Percentiles rank a stretch among this genome's conserved stretches.
Evolutionary conservation across 2,113 vertebrate species (phyloP).

Genomic region (Chlorocebus sabaeus): DNA sequence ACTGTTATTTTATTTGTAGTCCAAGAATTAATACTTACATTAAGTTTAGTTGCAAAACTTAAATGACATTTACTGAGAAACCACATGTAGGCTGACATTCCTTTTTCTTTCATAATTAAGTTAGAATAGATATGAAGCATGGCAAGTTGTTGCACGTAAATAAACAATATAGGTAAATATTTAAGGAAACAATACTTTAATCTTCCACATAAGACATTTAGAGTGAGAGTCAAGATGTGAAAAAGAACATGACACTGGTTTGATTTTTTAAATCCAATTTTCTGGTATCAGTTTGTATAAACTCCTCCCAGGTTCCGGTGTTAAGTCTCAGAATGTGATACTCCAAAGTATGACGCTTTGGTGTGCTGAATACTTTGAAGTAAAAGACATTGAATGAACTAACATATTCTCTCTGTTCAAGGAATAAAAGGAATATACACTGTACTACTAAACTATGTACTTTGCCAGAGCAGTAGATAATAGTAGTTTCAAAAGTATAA

Average conservation of each 20-base stretch:
- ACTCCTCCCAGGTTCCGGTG: background rate
- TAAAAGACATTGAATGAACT: background rate
- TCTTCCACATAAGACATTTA: background rate
- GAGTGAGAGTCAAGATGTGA: background rate
- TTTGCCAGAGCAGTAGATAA: background rate
- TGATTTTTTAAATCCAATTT: background rate
- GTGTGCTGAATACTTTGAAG: background rate
- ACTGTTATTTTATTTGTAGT: background rate
- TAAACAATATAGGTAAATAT: background rate
- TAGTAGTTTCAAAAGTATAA: slow-evolving; percentile 22
- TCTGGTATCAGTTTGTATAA: background rate
- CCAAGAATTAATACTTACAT: background rate
- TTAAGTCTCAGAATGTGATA: background rate
- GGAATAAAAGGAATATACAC: background rate
- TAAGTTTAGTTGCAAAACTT: slow-evolving; percentile 6
- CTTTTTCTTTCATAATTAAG: background rate
- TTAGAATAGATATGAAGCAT: background rate
- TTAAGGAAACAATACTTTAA: background rate
- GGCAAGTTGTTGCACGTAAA: background rate
- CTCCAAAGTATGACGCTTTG: background rate
- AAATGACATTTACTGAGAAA: background rate
- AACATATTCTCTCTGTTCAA: background rate
- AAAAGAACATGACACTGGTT: background rate
- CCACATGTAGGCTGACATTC: background rate
- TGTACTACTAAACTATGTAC: background rate